These are phyloP conservation scores for Kryphioiulus occultus DNA, from an alignment of 2,888 invertebrate species.

Conservation along the genomic window DNA sequence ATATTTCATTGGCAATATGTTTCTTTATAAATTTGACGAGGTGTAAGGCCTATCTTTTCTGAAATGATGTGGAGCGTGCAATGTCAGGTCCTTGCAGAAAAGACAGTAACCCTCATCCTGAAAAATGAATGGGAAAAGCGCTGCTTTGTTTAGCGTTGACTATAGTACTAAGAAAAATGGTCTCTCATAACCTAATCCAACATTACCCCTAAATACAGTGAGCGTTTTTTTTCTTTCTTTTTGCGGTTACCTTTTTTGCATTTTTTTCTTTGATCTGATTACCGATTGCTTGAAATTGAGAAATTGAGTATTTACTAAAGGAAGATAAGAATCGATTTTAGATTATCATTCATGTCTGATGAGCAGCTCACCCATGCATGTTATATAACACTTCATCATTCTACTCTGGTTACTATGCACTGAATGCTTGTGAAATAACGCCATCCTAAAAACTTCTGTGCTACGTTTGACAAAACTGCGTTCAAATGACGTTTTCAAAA, in stretches of 20 bases:
- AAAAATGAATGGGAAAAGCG: not conserved
- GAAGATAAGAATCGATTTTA: conserved; percentile 2
- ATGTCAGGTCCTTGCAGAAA: not conserved
- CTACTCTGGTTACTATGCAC: not conserved
- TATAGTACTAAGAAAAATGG: conserved; percentile 29
- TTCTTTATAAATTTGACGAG: conserved; percentile 21
- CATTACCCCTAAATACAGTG: not conserved
- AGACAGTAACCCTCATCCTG: not conserved
- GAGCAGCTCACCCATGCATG: not conserved
- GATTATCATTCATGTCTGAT: not conserved
- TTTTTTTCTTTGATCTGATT: not conserved
- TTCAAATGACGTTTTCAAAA: not conserved
- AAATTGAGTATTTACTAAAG: conserved; percentile 11
- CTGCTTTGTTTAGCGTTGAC: not conserved
- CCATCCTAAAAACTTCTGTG: not conserved
- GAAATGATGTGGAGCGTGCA: not conserved
- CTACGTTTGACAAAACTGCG: not conserved
- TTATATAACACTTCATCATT: not conserved
- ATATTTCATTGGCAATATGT: conserved; percentile 20
- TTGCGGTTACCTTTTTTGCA: not conserved
- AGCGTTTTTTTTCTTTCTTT: not conserved
- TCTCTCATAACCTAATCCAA: conserved; percentile 13
- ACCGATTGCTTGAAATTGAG: conserved; percentile 17
- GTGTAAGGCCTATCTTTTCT: not conserved
- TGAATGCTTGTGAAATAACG: not conserved